Evolutionary conservation across 2,888 invertebrate genomes (phyloP).

Genomic region (Heliconius erato): DNA sequence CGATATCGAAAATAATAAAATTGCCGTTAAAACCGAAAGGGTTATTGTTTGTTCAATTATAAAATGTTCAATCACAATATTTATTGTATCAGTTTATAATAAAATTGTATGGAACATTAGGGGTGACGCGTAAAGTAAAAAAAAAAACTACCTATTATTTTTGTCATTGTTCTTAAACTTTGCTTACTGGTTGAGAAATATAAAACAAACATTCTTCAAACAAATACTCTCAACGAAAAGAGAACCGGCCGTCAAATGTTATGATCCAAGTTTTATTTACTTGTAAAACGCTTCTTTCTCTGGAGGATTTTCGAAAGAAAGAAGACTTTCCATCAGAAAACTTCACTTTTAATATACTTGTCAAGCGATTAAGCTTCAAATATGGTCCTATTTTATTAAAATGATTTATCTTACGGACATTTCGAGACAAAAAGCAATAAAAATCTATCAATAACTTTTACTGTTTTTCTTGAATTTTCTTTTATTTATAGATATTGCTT

Average conservation of each 20-base stretch:
- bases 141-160: not conserved
- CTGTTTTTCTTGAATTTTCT: not conserved
- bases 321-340: constrained; percentile 6
- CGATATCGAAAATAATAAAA: not conserved
- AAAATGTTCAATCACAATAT: not conserved
- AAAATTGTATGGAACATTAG: not conserved
- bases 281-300: constrained; percentile 21
- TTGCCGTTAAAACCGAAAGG: not conserved
- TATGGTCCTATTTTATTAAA: not conserved
- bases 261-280: constrained; percentile 30
- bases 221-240: constrained; percentile 7
- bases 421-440: not conserved
- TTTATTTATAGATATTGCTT: not conserved
- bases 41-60: too few species aligned
- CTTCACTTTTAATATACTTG: not conserved
- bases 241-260: constrained; percentile 19
- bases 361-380: not conserved
- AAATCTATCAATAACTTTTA: not conserved
- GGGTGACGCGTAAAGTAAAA: not conserved
- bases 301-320: not conserved
- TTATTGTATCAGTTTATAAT: not conserved
- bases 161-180: constrained; percentile 18
- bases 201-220: not conserved
- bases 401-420: not conserved
- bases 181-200: constrained; percentile 3